Percentiles rank a stretch among this genome's conserved stretches.
phyloP scores from a whole-genome alignment of 2,797 vertebrate genomes.

The Pseudochromis fuscus region DNA sequence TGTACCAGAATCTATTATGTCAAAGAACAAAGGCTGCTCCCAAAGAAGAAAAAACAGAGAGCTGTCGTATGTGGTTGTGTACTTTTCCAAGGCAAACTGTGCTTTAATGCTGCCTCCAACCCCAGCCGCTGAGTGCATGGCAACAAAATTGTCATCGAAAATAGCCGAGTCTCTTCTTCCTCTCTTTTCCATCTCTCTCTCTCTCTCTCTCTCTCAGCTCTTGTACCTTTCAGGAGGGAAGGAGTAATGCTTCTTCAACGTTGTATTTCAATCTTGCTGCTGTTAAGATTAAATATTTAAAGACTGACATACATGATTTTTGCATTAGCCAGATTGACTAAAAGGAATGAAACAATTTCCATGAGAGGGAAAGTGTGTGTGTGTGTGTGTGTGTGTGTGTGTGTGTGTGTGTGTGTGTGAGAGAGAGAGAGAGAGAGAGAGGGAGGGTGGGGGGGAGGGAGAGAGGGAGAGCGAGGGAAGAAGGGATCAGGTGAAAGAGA shows the following conservation, averaged over 20 bases:
- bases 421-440: background rate
- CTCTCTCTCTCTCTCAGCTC: constrained; percentile 55
- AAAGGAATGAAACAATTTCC: constrained; percentile 83
- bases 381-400: constrained; percentile 24
- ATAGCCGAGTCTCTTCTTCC: constrained; percentile 64
- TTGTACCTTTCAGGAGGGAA: constrained; percentile 75
- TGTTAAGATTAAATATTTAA: constrained; percentile 86
- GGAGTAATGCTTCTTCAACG: constrained; percentile 75
- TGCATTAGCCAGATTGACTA: constrained; percentile 87
- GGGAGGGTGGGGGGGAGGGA: background rate
- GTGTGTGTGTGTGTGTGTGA: background rate
- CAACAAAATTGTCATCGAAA: constrained; percentile 74
- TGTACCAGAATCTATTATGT: constrained; percentile 56
- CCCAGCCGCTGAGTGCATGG: constrained; percentile 64
- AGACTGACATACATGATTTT: constrained; percentile 85
- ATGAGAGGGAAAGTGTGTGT: constrained; percentile 53
- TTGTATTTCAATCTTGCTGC: constrained; percentile 83
- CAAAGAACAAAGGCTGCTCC: constrained; percentile 67
- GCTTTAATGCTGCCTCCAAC: constrained; percentile 68
- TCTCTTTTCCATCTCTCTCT: constrained; percentile 44
- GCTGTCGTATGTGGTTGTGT: constrained; percentile 56
- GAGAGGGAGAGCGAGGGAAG: background rate
- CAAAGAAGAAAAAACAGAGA: constrained; percentile 40
- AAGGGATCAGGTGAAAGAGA: constrained; percentile 65
- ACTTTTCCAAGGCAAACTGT: constrained; percentile 70